These are phyloP conservation scores for Prosapia bicincta DNA, from an alignment of 2,888 invertebrate genomes.

Conservation along the genomic window DNA sequence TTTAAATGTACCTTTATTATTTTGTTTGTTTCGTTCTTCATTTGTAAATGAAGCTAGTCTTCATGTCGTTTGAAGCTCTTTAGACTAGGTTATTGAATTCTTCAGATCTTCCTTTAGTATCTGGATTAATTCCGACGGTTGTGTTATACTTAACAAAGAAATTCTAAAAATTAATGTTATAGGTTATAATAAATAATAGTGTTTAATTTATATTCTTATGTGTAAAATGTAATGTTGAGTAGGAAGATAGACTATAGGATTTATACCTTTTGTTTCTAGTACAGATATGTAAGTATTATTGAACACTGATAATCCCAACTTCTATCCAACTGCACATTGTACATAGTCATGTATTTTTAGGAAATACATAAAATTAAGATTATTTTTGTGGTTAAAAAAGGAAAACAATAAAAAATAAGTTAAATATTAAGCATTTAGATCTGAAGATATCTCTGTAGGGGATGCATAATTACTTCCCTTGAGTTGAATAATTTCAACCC, in stretches of 20 bases:
- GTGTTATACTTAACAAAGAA: not conserved
- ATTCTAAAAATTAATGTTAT: not conserved
- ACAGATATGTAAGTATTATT: not conserved
- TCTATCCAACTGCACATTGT: not conserved
- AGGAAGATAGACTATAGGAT: not conserved
- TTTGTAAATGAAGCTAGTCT: not conserved
- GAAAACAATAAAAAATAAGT: not conserved
- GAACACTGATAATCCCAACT: not conserved
- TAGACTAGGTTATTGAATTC: not conserved
- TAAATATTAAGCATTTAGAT: not conserved
- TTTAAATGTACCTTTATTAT: no score
- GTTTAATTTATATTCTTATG: not conserved
- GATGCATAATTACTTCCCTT: not conserved
- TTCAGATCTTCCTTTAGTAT: not conserved
- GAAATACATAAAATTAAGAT: not conserved
- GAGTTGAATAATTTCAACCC: not conserved
- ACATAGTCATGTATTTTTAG: not conserved
- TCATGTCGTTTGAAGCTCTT: not conserved
- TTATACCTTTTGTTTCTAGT: not conserved
- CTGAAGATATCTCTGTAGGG: not conserved
- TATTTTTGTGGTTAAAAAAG: constrained; percentile 2
- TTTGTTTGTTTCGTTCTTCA: no score
- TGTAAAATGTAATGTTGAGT: not conserved
- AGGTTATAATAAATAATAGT: not conserved
- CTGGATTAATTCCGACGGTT: not conserved